Percentiles rank a stretch among this genome's conserved stretches.
Evolutionary conservation across 1,140 invertebrate genomes (phyloP).

Genomic region (Coptotermes formosanus): DNA sequence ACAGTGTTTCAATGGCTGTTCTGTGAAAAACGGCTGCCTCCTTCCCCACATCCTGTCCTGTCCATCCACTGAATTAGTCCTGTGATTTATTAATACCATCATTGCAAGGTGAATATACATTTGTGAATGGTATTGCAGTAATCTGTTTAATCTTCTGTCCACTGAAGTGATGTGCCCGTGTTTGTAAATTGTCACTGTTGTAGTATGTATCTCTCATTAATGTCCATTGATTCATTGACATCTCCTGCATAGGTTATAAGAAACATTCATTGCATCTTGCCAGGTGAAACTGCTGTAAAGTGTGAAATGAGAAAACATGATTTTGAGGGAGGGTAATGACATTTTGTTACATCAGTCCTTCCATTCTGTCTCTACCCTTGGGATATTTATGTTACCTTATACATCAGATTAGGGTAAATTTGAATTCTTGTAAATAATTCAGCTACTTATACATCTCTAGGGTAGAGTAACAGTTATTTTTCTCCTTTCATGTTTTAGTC

Average conservation of each 20-base stretch:
- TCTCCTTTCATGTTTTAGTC: conserved; percentile 15
- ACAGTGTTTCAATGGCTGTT: neutral
- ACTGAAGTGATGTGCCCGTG: neutral
- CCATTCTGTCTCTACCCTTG: conserved; percentile 7
- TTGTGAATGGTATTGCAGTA: neutral
- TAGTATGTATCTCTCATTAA: neutral
- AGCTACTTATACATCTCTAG: neutral
- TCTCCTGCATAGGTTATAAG: neutral
- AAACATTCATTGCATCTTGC: conserved; percentile 24
- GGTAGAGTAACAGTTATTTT: neutral
- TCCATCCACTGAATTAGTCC: neutral
- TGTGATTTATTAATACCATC: conserved; percentile 9
- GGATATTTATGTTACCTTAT: conserved; percentile 9
- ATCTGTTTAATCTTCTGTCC: conserved; percentile 22
- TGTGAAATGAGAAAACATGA: neutral
- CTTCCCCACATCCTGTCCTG: neutral
- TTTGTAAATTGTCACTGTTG: conserved; percentile 22
- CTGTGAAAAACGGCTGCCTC: neutral
- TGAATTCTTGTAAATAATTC: conserved; percentile 16
- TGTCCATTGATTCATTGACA: neutral
- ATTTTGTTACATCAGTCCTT: neutral
- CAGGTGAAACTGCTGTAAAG: conserved; percentile 6
- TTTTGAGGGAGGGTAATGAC: neutral
- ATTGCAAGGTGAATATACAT: neutral
- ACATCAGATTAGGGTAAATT: conserved; percentile 1